Percentiles rank a stretch among this genome's conserved stretches.
phyloP scores from a whole-genome alignment of 1,140 invertebrate genomes.

The Heliothis subflexa region DNA sequence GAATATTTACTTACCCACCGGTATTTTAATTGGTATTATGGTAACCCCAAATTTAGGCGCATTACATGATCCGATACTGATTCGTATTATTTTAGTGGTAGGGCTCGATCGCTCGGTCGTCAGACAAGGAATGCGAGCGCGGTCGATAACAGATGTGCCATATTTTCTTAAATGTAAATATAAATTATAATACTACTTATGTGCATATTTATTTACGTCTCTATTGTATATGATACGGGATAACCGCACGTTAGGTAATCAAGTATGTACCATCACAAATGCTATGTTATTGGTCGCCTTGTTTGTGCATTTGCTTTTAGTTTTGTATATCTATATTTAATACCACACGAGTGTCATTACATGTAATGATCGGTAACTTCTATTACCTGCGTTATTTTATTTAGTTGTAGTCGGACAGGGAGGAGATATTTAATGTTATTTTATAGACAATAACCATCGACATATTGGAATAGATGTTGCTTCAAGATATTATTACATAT shows the following conservation, averaged over 20 bases:
- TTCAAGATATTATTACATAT: conserved; percentile 34
- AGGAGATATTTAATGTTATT: conserved; percentile 43
- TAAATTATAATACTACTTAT: conserved; percentile 84
- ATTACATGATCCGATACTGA: conserved; percentile 64
- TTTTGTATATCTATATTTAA: conserved; percentile 72
- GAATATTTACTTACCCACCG: conserved; percentile 83
- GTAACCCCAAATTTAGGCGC: conserved; percentile 74
- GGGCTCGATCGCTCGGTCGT: conserved; percentile 63
- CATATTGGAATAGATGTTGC: conserved; percentile 31
- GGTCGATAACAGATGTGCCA: conserved; percentile 84
- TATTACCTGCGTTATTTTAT: conserved; percentile 51
- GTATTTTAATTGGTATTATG: conserved; percentile 86
- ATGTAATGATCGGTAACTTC: conserved; percentile 44
- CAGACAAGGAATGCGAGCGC: conserved; percentile 62
- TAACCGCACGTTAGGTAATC: conserved; percentile 62
- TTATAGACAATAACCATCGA: conserved; percentile 28
- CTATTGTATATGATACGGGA: conserved; percentile 72
- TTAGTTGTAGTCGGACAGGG: conserved; percentile 42
- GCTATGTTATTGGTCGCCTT: conserved; percentile 68
- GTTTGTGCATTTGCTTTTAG: conserved; percentile 84
- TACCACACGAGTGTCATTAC: conserved; percentile 54
- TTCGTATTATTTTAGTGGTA: conserved; percentile 54
- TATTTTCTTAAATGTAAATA: conserved; percentile 86
- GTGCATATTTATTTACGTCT: conserved; percentile 83
- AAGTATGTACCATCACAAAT: conserved; percentile 75